phyloP scores from a whole-genome alignment of 2,888 invertebrate genomes.

The Drosophila basisetae region DNA sequence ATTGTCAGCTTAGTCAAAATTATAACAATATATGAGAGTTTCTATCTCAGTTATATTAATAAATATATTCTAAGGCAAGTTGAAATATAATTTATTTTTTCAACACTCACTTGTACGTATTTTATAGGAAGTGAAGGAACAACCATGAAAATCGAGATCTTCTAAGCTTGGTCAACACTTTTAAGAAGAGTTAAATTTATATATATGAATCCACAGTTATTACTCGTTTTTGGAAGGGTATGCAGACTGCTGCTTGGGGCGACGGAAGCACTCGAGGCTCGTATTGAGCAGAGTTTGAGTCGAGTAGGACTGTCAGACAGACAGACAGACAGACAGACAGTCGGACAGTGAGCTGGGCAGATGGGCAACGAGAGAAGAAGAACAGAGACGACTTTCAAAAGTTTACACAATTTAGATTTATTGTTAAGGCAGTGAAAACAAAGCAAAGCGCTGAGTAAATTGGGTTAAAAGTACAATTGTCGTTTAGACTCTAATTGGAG shows the following conservation, averaged over 20 bases:
- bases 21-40: neutral
- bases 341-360: constrained; percentile 7
- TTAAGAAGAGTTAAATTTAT: neutral
- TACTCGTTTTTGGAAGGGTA: constrained; percentile 25
- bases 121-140: no score
- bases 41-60: neutral
- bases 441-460: constrained; percentile 65
- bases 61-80: neutral
- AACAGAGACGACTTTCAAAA: constrained; percentile 61
- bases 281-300: constrained; percentile 40
- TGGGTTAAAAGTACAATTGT: constrained; percentile 79
- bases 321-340: neutral
- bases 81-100: accelerated
- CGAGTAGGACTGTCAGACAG: constrained; percentile 12
- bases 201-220: neutral
- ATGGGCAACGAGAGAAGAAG: constrained; percentile 13
- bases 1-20: neutral
- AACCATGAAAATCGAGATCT: neutral
- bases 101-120: neutral
- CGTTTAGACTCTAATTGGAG: constrained; percentile 79
- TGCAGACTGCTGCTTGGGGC: constrained; percentile 21
- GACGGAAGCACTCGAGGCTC: constrained; percentile 34
- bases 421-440: constrained; percentile 64
- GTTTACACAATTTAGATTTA: constrained; percentile 74
- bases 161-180: neutral